Evolutionary conservation across 2,113 vertebrate genomes (phyloP), one percentile per base, ranked within the genome.

Genomic region (Eupsittula cactorum): DNA sequence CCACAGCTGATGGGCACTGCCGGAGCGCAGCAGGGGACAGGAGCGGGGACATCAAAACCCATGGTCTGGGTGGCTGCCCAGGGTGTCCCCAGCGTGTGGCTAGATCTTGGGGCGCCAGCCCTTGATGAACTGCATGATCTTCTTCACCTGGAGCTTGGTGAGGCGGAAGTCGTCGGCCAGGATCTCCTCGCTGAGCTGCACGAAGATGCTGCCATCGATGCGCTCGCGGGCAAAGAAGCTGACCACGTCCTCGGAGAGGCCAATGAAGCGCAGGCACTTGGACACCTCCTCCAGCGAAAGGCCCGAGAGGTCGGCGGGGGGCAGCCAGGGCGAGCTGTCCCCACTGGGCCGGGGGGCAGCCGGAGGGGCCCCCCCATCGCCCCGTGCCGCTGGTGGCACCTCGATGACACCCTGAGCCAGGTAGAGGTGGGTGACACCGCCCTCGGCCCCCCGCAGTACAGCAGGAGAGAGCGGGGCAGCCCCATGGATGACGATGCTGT

Each of bases 41-140:
- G 69, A 74, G 35, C 0, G 1, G 47, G 20, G 53, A 10, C 39
- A 29, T 27, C 42, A 69, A 0, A 29, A 39, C 46, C 59, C 5
- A 1, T 0, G 64, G 1, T 44, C 39, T 28, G 0, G 55, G 65
- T 3, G 62, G 6, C 7, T 4, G 33, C 2, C 13, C 39, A 11
- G 31, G 67, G 21, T 8, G 5, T 6, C 49, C 42, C 70, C 17
- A 1, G 50, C 10, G 1, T 1, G 29, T 3, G 17, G 47, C 95
- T 88, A 99, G 92, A 99, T 99, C 95, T 99, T 99, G 96, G 99
- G 99, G 95, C 99, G 98, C 99, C 99, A 99, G 91, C 99, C 99
- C 97, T 99, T 99, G 97, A 99, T 99, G 96, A 99, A 99, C 97
- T 99, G 99, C 97, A 99, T 99, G 98, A 99, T 99, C 98, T 99